Conservation (phyloP, 2,113 vertebrate species). For the Chloebia gouldiae region DNA sequence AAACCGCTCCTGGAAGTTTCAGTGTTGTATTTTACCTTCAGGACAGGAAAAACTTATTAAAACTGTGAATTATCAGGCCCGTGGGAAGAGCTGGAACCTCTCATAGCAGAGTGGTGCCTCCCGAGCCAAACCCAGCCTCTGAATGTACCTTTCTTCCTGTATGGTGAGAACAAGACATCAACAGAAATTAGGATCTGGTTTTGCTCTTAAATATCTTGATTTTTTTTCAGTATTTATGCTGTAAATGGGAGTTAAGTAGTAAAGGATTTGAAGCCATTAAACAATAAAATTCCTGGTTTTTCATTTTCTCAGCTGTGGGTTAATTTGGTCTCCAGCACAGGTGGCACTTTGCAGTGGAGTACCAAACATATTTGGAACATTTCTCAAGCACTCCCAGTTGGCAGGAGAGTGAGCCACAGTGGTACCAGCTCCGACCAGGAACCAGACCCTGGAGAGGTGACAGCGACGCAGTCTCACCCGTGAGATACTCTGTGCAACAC, state of each 20-base stretch:
- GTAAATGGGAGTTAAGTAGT: slow-evolving; percentile 37
- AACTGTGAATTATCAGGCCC: not conserved
- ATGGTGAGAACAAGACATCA: not conserved
- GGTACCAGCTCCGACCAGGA: not conserved
- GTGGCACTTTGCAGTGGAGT: not conserved
- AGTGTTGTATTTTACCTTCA: not conserved
- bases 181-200: not conserved
- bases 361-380: not conserved
- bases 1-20: not conserved
- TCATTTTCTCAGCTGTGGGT: not conserved
- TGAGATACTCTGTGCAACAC: not conserved
- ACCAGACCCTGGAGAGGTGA: not conserved
- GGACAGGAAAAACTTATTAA: not conserved
- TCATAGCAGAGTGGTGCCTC: not conserved
- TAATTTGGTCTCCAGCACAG: slow-evolving; percentile 1
- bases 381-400: not conserved
- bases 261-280: slow-evolving; percentile 28
- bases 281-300: slow-evolving; percentile 2
- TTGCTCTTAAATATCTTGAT: not conserved
- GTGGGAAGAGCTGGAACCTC: not conserved
- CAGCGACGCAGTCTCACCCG: not conserved
- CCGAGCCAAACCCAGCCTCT: not conserved
- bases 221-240: slow-evolving; percentile 20
- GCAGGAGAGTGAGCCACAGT: not conserved
- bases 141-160: not conserved